These are phyloP conservation scores for Brotula barbata DNA, from an alignment of 2,797 vertebrate species.

Conservation along the genomic window DNA sequence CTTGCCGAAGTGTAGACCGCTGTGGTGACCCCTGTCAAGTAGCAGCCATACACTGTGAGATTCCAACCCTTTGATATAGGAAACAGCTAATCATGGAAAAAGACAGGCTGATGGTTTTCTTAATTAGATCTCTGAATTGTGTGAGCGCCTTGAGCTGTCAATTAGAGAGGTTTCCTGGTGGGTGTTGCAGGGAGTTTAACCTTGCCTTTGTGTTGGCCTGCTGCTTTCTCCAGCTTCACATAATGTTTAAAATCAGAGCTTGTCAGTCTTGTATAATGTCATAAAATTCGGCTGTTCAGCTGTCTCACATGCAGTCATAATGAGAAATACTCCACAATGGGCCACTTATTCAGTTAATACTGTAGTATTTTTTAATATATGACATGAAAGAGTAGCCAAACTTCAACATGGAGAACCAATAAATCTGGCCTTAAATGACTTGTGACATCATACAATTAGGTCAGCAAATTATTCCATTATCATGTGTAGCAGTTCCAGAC, in stretches of 20 bases:
- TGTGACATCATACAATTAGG: too few relatives aligned
- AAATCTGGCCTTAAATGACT: too few relatives aligned
- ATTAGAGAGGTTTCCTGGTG: slow-evolving; percentile 39
- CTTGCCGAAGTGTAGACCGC: slow-evolving; percentile 6
- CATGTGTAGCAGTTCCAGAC: too few relatives aligned
- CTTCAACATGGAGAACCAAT: too few relatives aligned
- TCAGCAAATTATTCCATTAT: too few relatives aligned
- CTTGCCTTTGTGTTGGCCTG: slow-evolving; percentile 17
- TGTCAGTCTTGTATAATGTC: too few relatives aligned
- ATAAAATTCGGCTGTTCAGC: too few relatives aligned
- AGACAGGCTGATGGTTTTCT: slow-evolving; percentile 58
- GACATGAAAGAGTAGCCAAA: too few relatives aligned
- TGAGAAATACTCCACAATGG: too few relatives aligned
- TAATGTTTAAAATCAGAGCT: slow-evolving; percentile 24
- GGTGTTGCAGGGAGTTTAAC: slow-evolving; percentile 35
- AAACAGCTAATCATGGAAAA: slow-evolving; percentile 50
- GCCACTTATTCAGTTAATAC: too few relatives aligned
- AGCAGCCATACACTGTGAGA: slow-evolving; percentile 46
- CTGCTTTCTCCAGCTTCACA: slow-evolving; percentile 20
- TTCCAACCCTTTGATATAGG: slow-evolving; percentile 48
- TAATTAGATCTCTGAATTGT: slow-evolving; percentile 64
- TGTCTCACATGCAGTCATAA: too few relatives aligned
- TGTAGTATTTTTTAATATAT: too few relatives aligned
- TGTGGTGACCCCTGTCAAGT: slow-evolving; percentile 49
- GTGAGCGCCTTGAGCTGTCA: slow-evolving; percentile 51